Conservation (phyloP, 2,797 vertebrate genomes). For the Oreochromis grahami region DNA sequence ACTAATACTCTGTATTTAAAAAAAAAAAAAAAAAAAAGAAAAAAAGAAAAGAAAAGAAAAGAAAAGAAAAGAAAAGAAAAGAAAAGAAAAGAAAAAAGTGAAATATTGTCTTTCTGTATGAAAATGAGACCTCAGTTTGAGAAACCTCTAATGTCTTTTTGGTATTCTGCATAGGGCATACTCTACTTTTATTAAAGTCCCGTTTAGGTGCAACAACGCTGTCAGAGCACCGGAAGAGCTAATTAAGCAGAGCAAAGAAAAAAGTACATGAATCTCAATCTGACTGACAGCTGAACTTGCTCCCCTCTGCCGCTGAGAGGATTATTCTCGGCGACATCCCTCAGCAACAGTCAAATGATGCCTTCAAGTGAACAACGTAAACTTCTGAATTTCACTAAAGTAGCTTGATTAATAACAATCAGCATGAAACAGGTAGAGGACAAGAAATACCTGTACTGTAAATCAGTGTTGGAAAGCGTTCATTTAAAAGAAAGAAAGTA, state of each 20-base stretch:
- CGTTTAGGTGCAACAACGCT: neutral
- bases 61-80: neutral
- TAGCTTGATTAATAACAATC: neutral
- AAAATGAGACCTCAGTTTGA: neutral
- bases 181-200: neutral
- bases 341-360: conserved; percentile 76
- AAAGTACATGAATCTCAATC: neutral
- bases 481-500: neutral
- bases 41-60: neutral
- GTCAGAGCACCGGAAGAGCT: conserved; percentile 1
- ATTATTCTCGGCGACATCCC: conserved; percentile 61
- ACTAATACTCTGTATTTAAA: neutral
- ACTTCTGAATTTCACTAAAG: neutral
- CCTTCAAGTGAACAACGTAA: conserved; percentile 44
- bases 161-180: neutral
- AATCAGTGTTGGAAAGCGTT: neutral
- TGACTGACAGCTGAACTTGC: conserved; percentile 49
- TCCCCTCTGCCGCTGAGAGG: conserved; percentile 2
- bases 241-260: conserved; percentile 19
- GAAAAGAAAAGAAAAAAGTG: neutral
- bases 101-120: neutral
- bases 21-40: neutral
- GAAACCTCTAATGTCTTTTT: neutral
- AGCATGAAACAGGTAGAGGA: neutral
- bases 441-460: neutral